Evolutionary conservation across 2,888 invertebrate genomes (phyloP).

Genomic region (Harmothoe impar): DNA sequence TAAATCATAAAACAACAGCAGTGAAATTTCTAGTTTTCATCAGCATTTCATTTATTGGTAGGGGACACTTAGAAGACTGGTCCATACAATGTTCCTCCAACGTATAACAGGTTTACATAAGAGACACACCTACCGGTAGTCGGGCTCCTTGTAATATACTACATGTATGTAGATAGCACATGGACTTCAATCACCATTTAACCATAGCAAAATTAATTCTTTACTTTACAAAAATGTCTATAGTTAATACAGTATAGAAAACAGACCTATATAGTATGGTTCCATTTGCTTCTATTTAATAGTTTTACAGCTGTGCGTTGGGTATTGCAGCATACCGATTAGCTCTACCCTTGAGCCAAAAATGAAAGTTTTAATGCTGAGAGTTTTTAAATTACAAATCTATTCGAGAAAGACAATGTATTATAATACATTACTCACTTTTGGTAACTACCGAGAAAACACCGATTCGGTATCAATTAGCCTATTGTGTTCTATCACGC

Average conservation of each 20-base stretch:
- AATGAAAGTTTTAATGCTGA: neutral
- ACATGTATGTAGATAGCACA: neutral
- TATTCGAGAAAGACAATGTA: neutral
- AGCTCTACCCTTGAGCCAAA: neutral
- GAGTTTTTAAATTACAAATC: neutral
- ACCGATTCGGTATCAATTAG: neutral
- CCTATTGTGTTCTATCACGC: neutral
- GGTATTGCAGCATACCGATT: neutral
- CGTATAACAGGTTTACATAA: slow-evolving; percentile 26
- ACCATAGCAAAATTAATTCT: neutral
- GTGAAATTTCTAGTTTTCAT: neutral
- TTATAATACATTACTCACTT: neutral
- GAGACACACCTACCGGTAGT: neutral
- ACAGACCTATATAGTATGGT: neutral
- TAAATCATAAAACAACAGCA: no score
- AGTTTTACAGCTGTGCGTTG: slow-evolving; percentile 23
- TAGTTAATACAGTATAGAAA: slow-evolving; percentile 16
- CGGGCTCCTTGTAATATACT: neutral
- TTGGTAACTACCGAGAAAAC: neutral
- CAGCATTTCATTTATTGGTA: slow-evolving; percentile 54
- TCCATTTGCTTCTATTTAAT: neutral
- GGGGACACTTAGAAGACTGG: slow-evolving; percentile 24
- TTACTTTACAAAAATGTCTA: slow-evolving; percentile 4
- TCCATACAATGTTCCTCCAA: slow-evolving; percentile 18
- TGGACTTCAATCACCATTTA: neutral